A percentile compares a stretch with the other conserved stretches of the same genome.
Conservation (phyloP, 2,113 vertebrate species). For the Noturus placidus region DNA sequence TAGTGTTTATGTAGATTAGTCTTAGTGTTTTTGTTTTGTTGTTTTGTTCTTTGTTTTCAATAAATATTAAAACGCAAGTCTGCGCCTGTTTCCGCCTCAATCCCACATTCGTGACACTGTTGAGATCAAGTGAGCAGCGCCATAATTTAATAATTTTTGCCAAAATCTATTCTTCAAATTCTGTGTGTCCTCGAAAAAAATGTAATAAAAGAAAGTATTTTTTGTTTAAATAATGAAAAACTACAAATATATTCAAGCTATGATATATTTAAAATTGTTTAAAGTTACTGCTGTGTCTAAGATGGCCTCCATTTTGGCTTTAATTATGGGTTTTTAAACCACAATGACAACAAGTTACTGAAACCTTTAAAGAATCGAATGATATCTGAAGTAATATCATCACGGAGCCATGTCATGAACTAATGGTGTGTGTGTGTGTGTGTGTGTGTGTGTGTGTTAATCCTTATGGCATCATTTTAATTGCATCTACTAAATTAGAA, state of each 20-base stretch:
- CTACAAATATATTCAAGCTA: not conserved
- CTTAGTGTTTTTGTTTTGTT: too few relatives aligned
- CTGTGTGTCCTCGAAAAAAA: not conserved
- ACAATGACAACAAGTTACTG: not conserved
- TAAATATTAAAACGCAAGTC: too few relatives aligned
- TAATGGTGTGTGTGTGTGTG: not conserved
- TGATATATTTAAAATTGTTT: not conserved
- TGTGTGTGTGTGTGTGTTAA: not conserved
- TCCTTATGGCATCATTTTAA: not conserved
- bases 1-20: too few relatives aligned
- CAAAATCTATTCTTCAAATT: not conserved
- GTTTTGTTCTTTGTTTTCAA: too few relatives aligned
- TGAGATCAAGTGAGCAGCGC: too few relatives aligned
- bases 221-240: not conserved
- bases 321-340: not conserved
- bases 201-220: not conserved
- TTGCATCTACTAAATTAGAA: not conserved
- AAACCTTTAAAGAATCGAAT: not conserved
- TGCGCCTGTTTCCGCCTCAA: too few relatives aligned
- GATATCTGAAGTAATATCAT: conserved; percentile 3
- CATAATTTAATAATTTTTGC: too few relatives aligned
- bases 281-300: not conserved
- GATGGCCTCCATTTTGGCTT: not conserved
- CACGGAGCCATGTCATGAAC: not conserved
- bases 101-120: too few relatives aligned